Evolutionary conservation across 1,140 invertebrate genomes (phyloP), one percentile per base, ranked within the genome.

Genomic region (Asobara japonica): DNA sequence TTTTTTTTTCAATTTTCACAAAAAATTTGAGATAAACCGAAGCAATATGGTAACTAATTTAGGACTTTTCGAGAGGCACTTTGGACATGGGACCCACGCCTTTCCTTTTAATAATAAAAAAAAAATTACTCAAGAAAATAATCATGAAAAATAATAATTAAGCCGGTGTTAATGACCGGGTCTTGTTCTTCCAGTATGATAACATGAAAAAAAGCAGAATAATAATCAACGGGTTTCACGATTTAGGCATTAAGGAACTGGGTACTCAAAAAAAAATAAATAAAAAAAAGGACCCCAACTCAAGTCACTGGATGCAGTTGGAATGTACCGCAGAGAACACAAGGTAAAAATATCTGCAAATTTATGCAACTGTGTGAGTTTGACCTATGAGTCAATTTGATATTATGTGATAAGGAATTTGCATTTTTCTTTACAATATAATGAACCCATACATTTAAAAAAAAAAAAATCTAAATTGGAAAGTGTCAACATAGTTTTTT

Each of bases 181-280:
- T 60, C 64, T 72, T 72, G 71, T 72, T 72, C 71, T 72, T 72
- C 71, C 71, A 71, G 41, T 65, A 71, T 30, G 33, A 65, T 71
- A 65, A 71, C 64, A 48, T 48, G 22, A 30, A 33, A 64, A 48
- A 64, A 64, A 64, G 13, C 22, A 69, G 13, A 60, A 69, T 30
- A 69, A 60, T 38, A 60, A 62, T 48, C 65, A 67, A 48, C 65
- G 65, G 41, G 41, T 67, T 67, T 45, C 65, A 67, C 65, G 38
- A 67, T 48, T 29, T 65, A 65, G 31, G 20, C 18, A 30, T 22
- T 67, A 67, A 18, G 10, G 33, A 22, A 18, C 22, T 56, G 51
- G 51, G 45, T 51, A 18, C 18, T n/a, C n/a, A n/a, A n/a, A n/a
- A n/a, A n/a, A n/a, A n/a, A n/a, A n/a, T n/a, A n/a, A n/a, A n/a